These are phyloP conservation scores for Anticlea derivata DNA, from an alignment of 2,888 invertebrate species.

Conservation along the genomic window DNA sequence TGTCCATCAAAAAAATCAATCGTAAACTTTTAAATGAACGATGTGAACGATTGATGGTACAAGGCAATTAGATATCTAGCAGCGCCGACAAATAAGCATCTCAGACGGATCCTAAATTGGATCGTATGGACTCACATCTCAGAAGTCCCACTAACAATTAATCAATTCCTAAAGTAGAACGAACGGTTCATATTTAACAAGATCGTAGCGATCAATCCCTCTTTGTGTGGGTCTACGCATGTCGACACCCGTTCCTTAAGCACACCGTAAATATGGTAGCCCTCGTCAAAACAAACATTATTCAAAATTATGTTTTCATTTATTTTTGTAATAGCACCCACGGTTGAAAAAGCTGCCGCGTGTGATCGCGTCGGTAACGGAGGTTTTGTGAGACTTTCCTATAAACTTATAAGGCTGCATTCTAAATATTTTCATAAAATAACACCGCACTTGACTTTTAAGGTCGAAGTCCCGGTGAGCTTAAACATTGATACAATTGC, in stretches of 20 bases:
- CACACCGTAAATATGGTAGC: slow-evolving; percentile 65
- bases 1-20: slow-evolving; percentile 43
- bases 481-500: slow-evolving; percentile 51
- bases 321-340: slow-evolving; percentile 75
- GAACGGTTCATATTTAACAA: slow-evolving; percentile 67
- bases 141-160: slow-evolving; percentile 68
- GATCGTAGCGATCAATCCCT: slow-evolving; percentile 68
- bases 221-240: slow-evolving; percentile 78
- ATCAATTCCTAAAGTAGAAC: slow-evolving; percentile 77
- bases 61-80: slow-evolving; percentile 65
- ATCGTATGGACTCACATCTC: slow-evolving; percentile 54
- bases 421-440: slow-evolving; percentile 52
- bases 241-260: slow-evolving; percentile 60
- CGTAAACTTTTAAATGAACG: slow-evolving; percentile 56
- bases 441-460: slow-evolving; percentile 37
- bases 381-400: slow-evolving; percentile 62
- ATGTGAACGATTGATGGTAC: slow-evolving; percentile 57
- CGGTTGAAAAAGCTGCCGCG: slow-evolving; percentile 58
- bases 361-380: slow-evolving; percentile 58
- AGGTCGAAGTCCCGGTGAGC: slow-evolving; percentile 37
- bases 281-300: slow-evolving; percentile 77
- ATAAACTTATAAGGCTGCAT: slow-evolving; percentile 52
- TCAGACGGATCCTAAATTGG: slow-evolving; percentile 64
- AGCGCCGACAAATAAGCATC: slow-evolving; percentile 59
- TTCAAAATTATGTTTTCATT: slow-evolving; percentile 74